Evolutionary conservation across 2,113 vertebrate genomes (phyloP), one percentile per base, ranked within the genome.

Genomic region (Tetrao urogallus): DNA sequence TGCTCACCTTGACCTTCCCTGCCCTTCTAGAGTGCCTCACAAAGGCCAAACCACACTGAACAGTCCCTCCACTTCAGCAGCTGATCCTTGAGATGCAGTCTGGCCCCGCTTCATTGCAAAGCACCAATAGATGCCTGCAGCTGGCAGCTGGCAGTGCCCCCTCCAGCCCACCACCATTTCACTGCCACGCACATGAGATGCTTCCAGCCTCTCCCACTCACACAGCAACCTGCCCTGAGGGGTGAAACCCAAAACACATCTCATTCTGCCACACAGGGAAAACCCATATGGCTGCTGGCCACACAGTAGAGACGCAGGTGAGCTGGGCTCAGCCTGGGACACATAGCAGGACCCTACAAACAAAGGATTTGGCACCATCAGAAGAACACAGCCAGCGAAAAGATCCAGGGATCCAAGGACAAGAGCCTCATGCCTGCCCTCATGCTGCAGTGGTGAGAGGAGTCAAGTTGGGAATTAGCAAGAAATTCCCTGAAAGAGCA

Each of bases 101-200:
- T 54, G 50, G n/a, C 56, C 48, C 42, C 6, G 6, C 61, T 92
- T 92, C 42, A 70, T 25, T 79, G 48, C 43, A 70, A 70, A 58
- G 28, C 66, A 81, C 86, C 73, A 70, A 67, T 19, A 1, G 1
- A 45, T n/a, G 22, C 0, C 45, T 14, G 7, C 27, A 52, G 42
- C 58, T 71, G 21, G 43, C 89, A 63, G 12, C 19, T 65, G 11
- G 36, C 40, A 18, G 2, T 61, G 42, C 56, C 67, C 78, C 4
- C 24, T 76, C 58, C 58, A 70, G 5, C 21, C 63, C 13, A 38
- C 0, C 43, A 78, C 34, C 0, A 13, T 32, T 40, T 50, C 61
- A 52, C 0, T 0, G 3, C 15, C 3, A 14, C 20, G 13, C 32
- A 22, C 71, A 64, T n/a, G 48, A 87, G 30, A 14, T 5, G 36